A percentile compares a stretch with the other conserved stretches of the same genome.
These are phyloP conservation scores for Harpagifer antarcticus DNA, from an alignment of 2,797 vertebrate genomes.

Conservation along the genomic window DNA sequence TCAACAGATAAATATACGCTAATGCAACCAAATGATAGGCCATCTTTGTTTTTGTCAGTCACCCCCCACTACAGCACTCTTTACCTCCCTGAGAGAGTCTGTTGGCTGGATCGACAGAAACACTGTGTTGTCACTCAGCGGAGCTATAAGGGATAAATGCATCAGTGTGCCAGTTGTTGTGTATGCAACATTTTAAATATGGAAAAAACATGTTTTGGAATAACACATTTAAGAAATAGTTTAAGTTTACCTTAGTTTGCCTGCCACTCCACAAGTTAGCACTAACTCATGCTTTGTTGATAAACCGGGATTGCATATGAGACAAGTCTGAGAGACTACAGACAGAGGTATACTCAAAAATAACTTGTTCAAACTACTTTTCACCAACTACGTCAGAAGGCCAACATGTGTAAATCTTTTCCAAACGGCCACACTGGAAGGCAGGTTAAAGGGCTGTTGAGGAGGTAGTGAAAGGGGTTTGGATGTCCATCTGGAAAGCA, in stretches of 20 bases:
- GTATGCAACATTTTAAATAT: conserved; percentile 3
- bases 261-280: neutral
- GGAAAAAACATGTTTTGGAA: neutral
- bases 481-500: neutral
- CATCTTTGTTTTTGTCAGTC: conserved; percentile 18
- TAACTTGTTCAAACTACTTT: neutral
- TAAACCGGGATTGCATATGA: neutral
- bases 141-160: conserved; percentile 1
- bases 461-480: neutral
- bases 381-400: neutral
- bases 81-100: conserved; percentile 40
- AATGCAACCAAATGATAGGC: conserved; percentile 48
- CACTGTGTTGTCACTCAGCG: neutral
- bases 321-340: neutral
- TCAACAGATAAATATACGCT: conserved; percentile 3
- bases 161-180: neutral
- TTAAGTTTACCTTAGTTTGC: neutral
- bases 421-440: neutral
- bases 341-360: neutral
- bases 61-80: conserved; percentile 8
- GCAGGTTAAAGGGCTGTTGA: too few species aligned
- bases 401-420: neutral
- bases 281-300: neutral
- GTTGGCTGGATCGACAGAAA: conserved; percentile 6
- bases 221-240: neutral